Evolutionary conservation across 2,888 invertebrate species (phyloP).

Genomic region (Sturmia bella): DNA sequence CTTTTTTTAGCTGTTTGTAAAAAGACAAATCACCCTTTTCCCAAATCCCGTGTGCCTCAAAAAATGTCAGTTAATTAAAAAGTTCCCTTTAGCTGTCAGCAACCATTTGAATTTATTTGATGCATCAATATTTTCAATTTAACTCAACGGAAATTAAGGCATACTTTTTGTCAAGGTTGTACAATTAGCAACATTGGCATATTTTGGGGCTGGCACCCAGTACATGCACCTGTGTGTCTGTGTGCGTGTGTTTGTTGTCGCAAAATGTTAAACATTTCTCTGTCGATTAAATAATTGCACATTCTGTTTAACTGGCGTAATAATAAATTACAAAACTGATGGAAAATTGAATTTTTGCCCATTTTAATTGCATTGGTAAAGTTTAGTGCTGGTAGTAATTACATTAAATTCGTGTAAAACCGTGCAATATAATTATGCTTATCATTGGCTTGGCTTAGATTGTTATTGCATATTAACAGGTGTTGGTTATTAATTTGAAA

Average conservation of each 20-base stretch:
- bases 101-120: not conserved
- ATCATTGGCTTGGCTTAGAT: slow-evolving; percentile 22
- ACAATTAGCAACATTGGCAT: slow-evolving; percentile 27
- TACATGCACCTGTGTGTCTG: not conserved
- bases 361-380: slow-evolving; percentile 55
- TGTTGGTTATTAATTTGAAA: not conserved
- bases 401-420: not conserved
- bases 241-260: not conserved
- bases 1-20: no score
- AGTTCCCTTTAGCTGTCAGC: no score
- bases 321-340: slow-evolving; percentile 61
- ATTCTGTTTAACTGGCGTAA: slow-evolving; percentile 44
- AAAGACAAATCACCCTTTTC: no score
- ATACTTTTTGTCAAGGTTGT: slow-evolving; percentile 30
- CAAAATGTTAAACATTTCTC: not conserved
- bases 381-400: slow-evolving; percentile 9
- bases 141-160: slow-evolving; percentile 58
- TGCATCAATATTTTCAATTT: slow-evolving; percentile 48
- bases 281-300: slow-evolving; percentile 44
- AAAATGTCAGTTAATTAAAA: no score
- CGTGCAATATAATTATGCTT: slow-evolving; percentile 24
- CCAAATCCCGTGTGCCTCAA: no score
- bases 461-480: not conserved
- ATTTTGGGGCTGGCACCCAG: slow-evolving; percentile 18
- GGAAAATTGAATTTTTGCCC: slow-evolving; percentile 64